These are phyloP conservation scores for Pseudomyrmex pallidus DNA, from an alignment of 1,140 invertebrate species.

Conservation along the genomic window DNA sequence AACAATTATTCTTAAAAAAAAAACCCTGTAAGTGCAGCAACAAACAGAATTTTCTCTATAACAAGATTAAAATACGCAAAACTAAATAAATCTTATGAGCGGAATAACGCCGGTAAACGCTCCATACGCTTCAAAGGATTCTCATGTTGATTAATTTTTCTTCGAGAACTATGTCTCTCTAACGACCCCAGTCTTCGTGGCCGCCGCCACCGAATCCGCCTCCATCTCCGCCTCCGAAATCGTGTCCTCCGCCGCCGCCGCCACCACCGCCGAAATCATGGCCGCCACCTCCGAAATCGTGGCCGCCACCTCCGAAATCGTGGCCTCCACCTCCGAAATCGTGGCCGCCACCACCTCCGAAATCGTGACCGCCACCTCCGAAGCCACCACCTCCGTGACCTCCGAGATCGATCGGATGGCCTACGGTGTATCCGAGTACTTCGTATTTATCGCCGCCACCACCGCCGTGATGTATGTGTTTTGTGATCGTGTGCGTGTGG, in stretches of 20 bases:
- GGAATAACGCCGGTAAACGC: not conserved
- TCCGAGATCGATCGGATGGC: conserved; percentile 76
- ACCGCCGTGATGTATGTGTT: conserved; percentile 79
- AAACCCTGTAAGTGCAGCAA: no score
- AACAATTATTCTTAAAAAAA: not conserved
- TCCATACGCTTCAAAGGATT: not conserved
- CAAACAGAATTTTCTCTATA: not conserved
- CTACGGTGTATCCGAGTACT: conserved; percentile 80
- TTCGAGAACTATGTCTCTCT: not conserved
- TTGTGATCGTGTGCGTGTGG: conserved; percentile 82
- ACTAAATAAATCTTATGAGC: not conserved
- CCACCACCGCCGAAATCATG: conserved; percentile 45
- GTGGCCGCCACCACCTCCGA: conserved; percentile 70
- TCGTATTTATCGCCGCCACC: conserved; percentile 78
- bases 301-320: conserved; percentile 53
- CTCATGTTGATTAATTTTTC: conserved; percentile 14
- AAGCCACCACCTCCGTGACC: conserved; percentile 54
- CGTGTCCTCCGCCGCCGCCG: conserved; percentile 16
- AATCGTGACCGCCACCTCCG: conserved; percentile 24
- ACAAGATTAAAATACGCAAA: not conserved
- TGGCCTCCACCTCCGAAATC: conserved; percentile 62
- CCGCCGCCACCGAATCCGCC: conserved; percentile 67
- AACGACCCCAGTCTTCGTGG: conserved; percentile 72
- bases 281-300: conserved; percentile 53
- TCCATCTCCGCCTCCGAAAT: conserved; percentile 27